A percentile compares a stretch with the other conserved stretches of the same genome.
Evolutionary conservation across 2,797 vertebrate species (phyloP).

Genomic region (Bufotes viridis): DNA sequence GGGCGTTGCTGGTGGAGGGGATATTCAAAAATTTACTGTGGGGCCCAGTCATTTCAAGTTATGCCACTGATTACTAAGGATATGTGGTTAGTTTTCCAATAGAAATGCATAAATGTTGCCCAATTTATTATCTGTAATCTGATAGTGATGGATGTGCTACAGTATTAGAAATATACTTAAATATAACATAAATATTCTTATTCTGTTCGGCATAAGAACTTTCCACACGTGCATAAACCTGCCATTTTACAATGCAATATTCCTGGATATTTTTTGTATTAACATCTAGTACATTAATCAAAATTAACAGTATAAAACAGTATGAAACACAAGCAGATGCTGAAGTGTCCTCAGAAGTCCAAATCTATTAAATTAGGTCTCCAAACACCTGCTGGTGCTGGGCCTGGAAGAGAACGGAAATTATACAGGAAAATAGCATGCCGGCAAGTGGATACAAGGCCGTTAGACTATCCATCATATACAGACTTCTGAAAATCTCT

Average conservation of each 20-base stretch:
- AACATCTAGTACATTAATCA: conserved; percentile 51
- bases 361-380: conserved; percentile 55
- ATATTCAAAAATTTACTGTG: too few species aligned
- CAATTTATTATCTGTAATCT: neutral
- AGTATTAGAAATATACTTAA: neutral
- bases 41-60: too few species aligned
- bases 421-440: conserved; percentile 60
- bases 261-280: conserved; percentile 19
- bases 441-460: conserved; percentile 54
- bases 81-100: neutral
- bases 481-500: conserved; percentile 51
- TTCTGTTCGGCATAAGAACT: neutral
- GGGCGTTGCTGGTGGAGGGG: too few species aligned
- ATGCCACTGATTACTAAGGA: neutral
- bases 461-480: conserved; percentile 53
- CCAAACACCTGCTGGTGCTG: conserved; percentile 59
- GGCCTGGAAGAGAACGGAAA: conserved; percentile 49
- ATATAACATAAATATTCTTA: neutral
- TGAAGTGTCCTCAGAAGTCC: conserved; percentile 50
- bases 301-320: conserved; percentile 39
- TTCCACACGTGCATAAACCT: neutral
- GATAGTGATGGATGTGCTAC: neutral
- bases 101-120: neutral
- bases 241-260: neutral
- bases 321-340: conserved; percentile 56